Evolutionary conservation across 2,797 vertebrate genomes (phyloP).

Genomic region (Rhadinocentrus ornatus): DNA sequence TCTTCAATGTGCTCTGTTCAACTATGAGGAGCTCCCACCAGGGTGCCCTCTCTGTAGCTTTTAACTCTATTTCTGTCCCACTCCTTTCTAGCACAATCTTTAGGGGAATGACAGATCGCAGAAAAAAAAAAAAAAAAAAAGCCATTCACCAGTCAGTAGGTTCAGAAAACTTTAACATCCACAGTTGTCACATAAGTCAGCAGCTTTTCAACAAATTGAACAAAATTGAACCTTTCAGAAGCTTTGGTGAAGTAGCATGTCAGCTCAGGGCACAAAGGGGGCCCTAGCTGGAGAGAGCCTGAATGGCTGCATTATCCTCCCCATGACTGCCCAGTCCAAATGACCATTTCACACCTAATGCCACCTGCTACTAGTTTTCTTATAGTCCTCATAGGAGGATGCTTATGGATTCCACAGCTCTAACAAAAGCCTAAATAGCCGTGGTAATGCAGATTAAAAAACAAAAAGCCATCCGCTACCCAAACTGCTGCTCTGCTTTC

Average conservation of each 20-base stretch:
- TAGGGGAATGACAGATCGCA: conserved; percentile 76
- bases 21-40: conserved; percentile 56
- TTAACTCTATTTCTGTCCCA: conserved; percentile 42
- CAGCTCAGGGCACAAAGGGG: conserved; percentile 81
- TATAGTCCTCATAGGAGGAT: conserved; percentile 80
- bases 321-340: conserved; percentile 74
- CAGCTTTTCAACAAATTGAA: conserved; percentile 87
- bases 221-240: conserved; percentile 85
- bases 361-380: conserved; percentile 88
- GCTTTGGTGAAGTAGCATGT: conserved; percentile 78
- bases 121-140: conserved; percentile 58
- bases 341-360: conserved; percentile 82
- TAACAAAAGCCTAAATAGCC: conserved; percentile 76
- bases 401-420: conserved; percentile 82
- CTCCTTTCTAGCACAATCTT: conserved; percentile 51
- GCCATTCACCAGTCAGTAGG: conserved; percentile 66
- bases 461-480: conserved; percentile 74
- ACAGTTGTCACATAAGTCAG: conserved; percentile 86
- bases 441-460: conserved; percentile 80
- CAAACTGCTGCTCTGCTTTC: conserved; percentile 53
- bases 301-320: conserved; percentile 85
- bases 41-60: conserved; percentile 61
- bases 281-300: conserved; percentile 78
- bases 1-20: conserved; percentile 59
- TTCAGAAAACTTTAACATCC: conserved; percentile 84